phyloP scores from a whole-genome alignment of 2,113 vertebrate genomes.

The Himantopus leucocephalus region DNA sequence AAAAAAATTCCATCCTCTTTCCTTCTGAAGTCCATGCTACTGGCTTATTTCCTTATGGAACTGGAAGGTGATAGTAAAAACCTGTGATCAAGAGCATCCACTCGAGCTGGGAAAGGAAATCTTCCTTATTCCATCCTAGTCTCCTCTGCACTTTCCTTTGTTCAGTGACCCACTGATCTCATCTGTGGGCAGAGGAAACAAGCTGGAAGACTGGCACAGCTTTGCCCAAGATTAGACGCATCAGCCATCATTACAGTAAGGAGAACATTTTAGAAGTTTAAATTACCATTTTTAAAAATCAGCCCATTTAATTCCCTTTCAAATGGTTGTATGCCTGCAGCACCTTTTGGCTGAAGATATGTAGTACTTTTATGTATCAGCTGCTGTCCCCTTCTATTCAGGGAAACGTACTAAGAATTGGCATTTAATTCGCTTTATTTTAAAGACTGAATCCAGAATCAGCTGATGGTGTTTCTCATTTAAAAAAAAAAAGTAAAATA shows the following conservation, averaged over 20 bases:
- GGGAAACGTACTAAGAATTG: background rate
- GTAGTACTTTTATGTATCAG: background rate
- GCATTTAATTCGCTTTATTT: background rate
- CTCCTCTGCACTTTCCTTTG: too few species aligned
- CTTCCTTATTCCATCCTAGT: too few species aligned
- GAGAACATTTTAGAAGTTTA: background rate
- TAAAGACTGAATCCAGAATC: background rate
- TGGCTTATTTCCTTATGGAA: background rate
- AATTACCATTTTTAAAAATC: background rate
- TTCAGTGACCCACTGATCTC: too few species aligned
- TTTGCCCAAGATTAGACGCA: background rate
- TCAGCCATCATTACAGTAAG: background rate
- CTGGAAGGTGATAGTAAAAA: too few species aligned
- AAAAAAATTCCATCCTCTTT: background rate
- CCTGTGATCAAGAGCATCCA: too few species aligned
- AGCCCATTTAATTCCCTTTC: background rate
- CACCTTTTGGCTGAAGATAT: background rate
- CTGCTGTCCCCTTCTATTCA: background rate
- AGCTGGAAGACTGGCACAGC: too few species aligned
- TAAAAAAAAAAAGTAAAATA: background rate
- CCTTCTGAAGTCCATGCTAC: background rate
- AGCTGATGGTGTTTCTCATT: background rate
- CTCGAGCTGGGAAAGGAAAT: too few species aligned
- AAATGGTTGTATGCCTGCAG: background rate
- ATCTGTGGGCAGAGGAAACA: too few species aligned